phyloP scores from a whole-genome alignment of 2,888 invertebrate species.

The Tinea pellionella region DNA sequence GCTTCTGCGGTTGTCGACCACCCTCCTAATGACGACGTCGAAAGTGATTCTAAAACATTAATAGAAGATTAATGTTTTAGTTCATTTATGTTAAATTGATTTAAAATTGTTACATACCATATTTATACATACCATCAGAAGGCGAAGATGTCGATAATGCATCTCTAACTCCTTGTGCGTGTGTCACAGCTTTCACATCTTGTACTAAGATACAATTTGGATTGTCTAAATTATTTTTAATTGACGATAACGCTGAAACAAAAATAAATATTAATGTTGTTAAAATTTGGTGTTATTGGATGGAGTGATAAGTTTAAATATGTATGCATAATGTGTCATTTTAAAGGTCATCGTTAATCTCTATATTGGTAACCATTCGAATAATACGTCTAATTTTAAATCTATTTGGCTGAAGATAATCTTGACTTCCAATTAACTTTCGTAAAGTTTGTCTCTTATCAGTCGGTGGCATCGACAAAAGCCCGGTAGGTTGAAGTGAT shows the following conservation, averaged over 20 bases:
- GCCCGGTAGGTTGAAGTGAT: constrained; percentile 44
- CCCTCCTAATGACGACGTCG: constrained; percentile 56
- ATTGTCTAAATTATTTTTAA: constrained; percentile 89
- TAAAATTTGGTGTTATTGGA: too few species aligned
- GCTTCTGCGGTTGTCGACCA: constrained; percentile 67
- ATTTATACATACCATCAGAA: constrained; percentile 46
- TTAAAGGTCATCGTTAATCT: neutral
- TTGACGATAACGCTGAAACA: constrained; percentile 88
- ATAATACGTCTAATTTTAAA: constrained; percentile 6
- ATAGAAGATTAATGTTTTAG: constrained; percentile 9
- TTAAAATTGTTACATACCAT: too few species aligned
- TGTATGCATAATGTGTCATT: neutral
- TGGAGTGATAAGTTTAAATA: neutral
- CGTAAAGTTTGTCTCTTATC: constrained; percentile 45
- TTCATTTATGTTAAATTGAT: neutral
- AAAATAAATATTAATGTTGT: constrained; percentile 27
- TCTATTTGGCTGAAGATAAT: constrained; percentile 21
- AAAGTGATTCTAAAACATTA: constrained; percentile 72
- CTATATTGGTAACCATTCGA: neutral
- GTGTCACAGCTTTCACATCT: constrained; percentile 88
- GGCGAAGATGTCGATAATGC: constrained; percentile 67
- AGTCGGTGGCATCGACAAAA: constrained; percentile 37
- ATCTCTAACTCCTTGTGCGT: constrained; percentile 86
- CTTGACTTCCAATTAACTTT: constrained; percentile 46
- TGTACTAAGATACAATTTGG: constrained; percentile 91